Base-by-base conservation (phyloP, 2,797 vertebrate species). In the Neoniphon sammara region DNA sequence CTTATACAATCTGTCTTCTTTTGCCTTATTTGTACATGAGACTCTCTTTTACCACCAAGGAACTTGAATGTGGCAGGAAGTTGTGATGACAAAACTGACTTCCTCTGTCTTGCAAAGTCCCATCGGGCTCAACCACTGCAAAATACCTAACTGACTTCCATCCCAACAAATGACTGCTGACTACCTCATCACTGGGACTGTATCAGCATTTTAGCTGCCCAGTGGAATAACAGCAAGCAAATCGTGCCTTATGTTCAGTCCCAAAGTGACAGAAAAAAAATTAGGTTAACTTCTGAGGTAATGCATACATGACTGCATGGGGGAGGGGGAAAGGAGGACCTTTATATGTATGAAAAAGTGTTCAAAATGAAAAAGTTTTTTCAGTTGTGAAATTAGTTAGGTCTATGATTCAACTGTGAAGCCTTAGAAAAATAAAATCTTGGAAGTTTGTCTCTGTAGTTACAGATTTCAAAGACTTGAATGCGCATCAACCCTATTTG, bases 21-120 rank as follows among this genome's bases (percentile, higher is more conserved):
- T 94, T 92, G 67, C 93, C 94, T 93, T 95, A 94, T 95, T 93
- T 93, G 94, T 93, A 89, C 92, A 93, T 82, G 64, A 82, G 21
- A 55, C 64, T 78, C 55, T 46, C 53, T 21, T 50, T 60, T 74
- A 75, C 66, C 78, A 67, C 70, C 39, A 68, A 82, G 69, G 54
- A 53, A 77, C 73, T 42, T 12, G 44, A 79, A 77, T 57, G 84
- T 66, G 86, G 76, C 91, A 93, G 94, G 93, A 94, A 94, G 92
- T 84, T 67, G 79, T 82, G 85, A 70, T 87, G 91, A 93, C 89
- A 89, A 81, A 74, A 83, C 64, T 53, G 69, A 83, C 84, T 91
- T 93, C 91, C 93, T 90, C 87, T 25, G 70, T 83, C 72, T 81
- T 21, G 36, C 39, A 55, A 55, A 66, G 64, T 57, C 69, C 59